phyloP scores from a whole-genome alignment of 1,140 invertebrate species.

The Portunus trituberculatus region DNA sequence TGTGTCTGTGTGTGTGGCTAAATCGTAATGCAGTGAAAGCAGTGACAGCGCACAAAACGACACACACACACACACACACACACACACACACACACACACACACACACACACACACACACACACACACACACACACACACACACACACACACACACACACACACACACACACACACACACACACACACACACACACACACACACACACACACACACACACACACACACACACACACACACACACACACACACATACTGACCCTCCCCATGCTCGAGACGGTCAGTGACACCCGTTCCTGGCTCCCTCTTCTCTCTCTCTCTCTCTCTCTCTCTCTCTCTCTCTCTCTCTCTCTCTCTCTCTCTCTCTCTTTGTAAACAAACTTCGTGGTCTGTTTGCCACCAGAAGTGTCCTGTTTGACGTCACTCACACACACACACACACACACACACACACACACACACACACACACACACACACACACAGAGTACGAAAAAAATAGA shows the following conservation, averaged over 20 bases:
- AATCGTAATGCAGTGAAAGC: neutral
- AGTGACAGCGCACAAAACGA: neutral
- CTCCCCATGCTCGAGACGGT: neutral
- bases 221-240: slow-evolving; percentile 50
- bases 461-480: no score
- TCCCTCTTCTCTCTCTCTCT: no score
- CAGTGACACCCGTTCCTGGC: no score
- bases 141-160: slow-evolving; percentile 26
- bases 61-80: slow-evolving; percentile 11
- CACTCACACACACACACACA: no score
- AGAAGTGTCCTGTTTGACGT: no score
- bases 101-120: slow-evolving; percentile 63
- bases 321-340: no score
- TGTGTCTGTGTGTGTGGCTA: neutral
- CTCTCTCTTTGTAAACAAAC: no score
- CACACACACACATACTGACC: slow-evolving; percentile 16
- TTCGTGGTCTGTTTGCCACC: no score
- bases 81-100: slow-evolving; percentile 49
- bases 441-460: no score
- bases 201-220: slow-evolving; percentile 59
- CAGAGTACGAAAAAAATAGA: no score
- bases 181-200: slow-evolving; percentile 62
- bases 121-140: slow-evolving; percentile 62
- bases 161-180: slow-evolving; percentile 42
- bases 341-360: no score